Base-by-base conservation (phyloP, 2,113 vertebrate species). In the Malaclemys terrapin region DNA sequence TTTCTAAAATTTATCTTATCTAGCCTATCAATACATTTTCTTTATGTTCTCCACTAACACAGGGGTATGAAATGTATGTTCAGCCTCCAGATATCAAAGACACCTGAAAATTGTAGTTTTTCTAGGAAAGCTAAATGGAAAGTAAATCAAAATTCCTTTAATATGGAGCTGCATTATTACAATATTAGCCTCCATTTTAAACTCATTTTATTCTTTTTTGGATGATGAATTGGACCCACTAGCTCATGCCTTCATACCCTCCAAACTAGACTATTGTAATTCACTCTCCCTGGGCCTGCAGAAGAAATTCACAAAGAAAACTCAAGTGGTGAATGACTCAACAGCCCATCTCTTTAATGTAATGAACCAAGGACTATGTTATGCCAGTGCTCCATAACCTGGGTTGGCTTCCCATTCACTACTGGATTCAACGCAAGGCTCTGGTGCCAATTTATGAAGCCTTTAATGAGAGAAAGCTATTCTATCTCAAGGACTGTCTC, bases 341-440 rank as follows among this genome's bases (percentile, higher is more conserved):
- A 8, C 49, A 53, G 1, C 0, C 1, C 29, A 3, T 2, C 1
- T 80, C 2, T 72, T 91, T 42, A 80, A 35, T 4, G 38, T 19
- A 50, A 35, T 14, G 0, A 1, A 45, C 53, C 13, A 79, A 38
- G 87, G 0, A 69, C 45, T 49, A 45, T 0, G 0, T 59, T 62
- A 56, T 52, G 47, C 56, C 1, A 53, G 4, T 90, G 14, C 76
- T 80, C 38, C 56, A 53, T 3, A 85, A 47, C 2, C 35, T 6
- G 5, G 42, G 69, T 10, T 75, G 11, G 4, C 3, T 42, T 45
- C 29, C 31, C 20, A 50, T 1, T 0, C 2, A 13, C 10, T 81
- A 20, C 6, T 38, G 35, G 20, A 65, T 81, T 84, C 49, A 82
- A 0, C 0, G 13, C 6, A 76, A 91, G 52, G 35, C 57, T 87